Conservation (phyloP, 2,797 vertebrate genomes). For the Enteromius viviparus region DNA sequence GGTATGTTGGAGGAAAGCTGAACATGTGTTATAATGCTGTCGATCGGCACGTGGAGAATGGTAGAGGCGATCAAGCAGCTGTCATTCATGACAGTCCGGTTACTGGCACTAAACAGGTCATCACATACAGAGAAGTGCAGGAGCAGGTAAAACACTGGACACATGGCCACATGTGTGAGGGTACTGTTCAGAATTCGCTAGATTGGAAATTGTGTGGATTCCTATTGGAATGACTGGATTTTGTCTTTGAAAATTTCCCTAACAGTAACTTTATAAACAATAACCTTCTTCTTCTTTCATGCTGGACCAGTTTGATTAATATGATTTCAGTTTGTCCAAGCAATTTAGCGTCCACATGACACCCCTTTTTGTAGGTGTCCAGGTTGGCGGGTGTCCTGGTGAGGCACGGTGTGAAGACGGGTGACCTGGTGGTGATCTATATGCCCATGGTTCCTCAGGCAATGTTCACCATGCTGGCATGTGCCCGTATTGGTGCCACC, state of each 20-base stretch:
- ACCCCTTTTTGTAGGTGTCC: constrained; percentile 78
- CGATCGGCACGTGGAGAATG: constrained; percentile 89
- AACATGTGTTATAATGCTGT: constrained; percentile 95
- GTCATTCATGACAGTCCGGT: constrained; percentile 95
- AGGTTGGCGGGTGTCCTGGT: constrained; percentile 90
- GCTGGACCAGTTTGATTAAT: neutral
- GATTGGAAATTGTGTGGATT: neutral
- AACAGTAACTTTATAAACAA: neutral
- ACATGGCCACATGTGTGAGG: no score
- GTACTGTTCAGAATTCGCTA: neutral
- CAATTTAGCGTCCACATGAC: neutral
- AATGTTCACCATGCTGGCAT: constrained; percentile 93
- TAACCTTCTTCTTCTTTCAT: neutral
- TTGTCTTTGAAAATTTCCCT: neutral
- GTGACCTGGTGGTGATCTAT: constrained; percentile 94
- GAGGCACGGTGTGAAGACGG: constrained; percentile 85
- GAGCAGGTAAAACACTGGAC: constrained; percentile 78
- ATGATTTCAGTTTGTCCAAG: neutral
- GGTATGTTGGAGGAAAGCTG: constrained; percentile 92
- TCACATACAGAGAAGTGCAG: constrained; percentile 88
- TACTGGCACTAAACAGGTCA: constrained; percentile 83
- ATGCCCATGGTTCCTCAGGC: constrained; percentile 99
- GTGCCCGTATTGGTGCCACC: constrained; percentile 91
- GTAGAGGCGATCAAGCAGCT: constrained; percentile 85
- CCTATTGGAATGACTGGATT: neutral